These are phyloP conservation scores for Potamilus streckersoni DNA, from an alignment of 1,140 invertebrate species.

Conservation along the genomic window DNA sequence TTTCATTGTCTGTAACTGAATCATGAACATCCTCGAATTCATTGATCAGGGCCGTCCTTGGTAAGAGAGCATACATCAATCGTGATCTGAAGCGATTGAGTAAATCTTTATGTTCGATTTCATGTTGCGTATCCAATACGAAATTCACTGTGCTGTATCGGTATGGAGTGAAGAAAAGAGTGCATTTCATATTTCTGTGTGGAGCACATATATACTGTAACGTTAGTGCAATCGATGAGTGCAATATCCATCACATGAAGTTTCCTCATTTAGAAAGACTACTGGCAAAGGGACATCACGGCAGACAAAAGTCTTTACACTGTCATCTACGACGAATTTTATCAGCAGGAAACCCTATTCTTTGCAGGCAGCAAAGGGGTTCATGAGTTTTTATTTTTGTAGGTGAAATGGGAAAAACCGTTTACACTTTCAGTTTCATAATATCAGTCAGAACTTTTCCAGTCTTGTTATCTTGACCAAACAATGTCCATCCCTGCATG, in stretches of 20 bases:
- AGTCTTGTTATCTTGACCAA: no score
- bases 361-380: constrained; percentile 12
- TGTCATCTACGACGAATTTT: no score
- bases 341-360: no score
- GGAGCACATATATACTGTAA: neutral
- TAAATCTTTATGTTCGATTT: constrained; percentile 22
- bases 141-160: neutral
- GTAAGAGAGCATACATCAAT: neutral
- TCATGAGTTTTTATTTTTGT: constrained; percentile 25
- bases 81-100: constrained; percentile 11
- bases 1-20: neutral
- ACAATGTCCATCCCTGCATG: no score
- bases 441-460: constrained; percentile 5
- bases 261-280: neutral
- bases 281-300: neutral
- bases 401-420: constrained; percentile 26
- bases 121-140: constrained; percentile 11
- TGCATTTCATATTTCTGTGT: neutral
- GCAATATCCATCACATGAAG: neutral
- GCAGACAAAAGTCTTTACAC: neutral
- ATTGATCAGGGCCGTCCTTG: constrained; percentile 12
- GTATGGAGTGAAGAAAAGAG: neutral
- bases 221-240: neutral
- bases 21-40: neutral
- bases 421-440: neutral